Evolutionary conservation across 1,140 invertebrate species (phyloP), one percentile per base, ranked within the genome.

Genomic region (Eciton burchellii): DNA sequence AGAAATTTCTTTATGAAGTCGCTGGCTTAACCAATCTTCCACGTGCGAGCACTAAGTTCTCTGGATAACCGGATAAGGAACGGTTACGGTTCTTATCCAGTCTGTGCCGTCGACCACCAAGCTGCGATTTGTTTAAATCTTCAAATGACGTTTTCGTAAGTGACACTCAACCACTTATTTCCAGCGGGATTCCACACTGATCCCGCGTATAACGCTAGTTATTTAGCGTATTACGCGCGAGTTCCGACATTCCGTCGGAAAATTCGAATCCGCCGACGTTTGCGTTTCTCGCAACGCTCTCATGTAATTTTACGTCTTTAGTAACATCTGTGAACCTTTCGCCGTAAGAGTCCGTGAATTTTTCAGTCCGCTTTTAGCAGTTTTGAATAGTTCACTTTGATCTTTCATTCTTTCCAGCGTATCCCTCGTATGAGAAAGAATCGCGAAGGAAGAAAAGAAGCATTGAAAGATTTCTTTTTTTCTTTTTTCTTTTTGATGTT

Each of bases 1-100:
- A 68, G 63, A 79, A 79, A 70, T 79, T 79, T 79, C 63, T 79
- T 79, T 68, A 79, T 29, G 63, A 79, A 79, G 35, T 19, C 74
- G 21, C 16, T 60, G 41, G 63, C 63, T 79, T 79, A 70, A 45
- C 63, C 74, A 70, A 79, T 79, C 43, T 65, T 65, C 16, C n/a
- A 47, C 43, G 26, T 74, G 45, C 41, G 21, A 29, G 49, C 29
- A 16, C 35, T 3, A n/a, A n/a, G 24, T 35, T 77, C 9, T 11
- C 12, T 35, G 63, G 74, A 79, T 79, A 79, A 79, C 63, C 3
- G n/a, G 12, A 57, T 68, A 63, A 79, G 52, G 19, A 70, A 79
- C 63, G 74, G 35, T 79, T 45, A 79, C 70, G 49, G 63, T 68
- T 24, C 49, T 79, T 79, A 79, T 79, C 63, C 74, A 11, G 11